Percentiles rank a stretch among this genome's conserved stretches.
Conservation (phyloP, 2,797 vertebrate species). For the Antrozous pallidus region DNA sequence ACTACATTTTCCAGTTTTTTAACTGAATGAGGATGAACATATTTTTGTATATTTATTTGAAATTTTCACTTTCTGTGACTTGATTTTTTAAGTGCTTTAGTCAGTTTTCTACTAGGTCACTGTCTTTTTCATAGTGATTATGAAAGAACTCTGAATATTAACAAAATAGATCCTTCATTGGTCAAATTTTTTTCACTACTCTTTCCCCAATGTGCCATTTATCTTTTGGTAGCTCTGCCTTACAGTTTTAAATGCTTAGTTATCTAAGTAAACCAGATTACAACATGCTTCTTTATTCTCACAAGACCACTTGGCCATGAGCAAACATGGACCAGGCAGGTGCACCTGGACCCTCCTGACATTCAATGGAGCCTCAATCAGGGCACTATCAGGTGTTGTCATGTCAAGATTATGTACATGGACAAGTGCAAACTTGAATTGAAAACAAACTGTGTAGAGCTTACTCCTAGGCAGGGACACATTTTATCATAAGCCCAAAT, state of each 20-base stretch:
- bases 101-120: background rate
- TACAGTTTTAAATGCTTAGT: background rate
- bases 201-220: background rate
- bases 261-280: background rate
- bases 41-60: background rate
- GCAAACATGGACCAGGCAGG: background rate
- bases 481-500: background rate
- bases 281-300: background rate
- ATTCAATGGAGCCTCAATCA: background rate
- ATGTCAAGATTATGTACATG: accelerated
- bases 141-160: background rate
- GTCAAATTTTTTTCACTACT: background rate
- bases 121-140: background rate
- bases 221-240: background rate
- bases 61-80: background rate
- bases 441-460: accelerated
- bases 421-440: background rate
- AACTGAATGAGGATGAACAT: background rate
- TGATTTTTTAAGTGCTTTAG: background rate
- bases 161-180: background rate
- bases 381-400: accelerated
- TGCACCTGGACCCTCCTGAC: background rate
- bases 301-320: background rate
- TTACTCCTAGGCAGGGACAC: background rate
- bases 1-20: background rate